Base-by-base conservation (phyloP, 2,113 vertebrate genomes). In the Aspiorhynchus laticeps region DNA sequence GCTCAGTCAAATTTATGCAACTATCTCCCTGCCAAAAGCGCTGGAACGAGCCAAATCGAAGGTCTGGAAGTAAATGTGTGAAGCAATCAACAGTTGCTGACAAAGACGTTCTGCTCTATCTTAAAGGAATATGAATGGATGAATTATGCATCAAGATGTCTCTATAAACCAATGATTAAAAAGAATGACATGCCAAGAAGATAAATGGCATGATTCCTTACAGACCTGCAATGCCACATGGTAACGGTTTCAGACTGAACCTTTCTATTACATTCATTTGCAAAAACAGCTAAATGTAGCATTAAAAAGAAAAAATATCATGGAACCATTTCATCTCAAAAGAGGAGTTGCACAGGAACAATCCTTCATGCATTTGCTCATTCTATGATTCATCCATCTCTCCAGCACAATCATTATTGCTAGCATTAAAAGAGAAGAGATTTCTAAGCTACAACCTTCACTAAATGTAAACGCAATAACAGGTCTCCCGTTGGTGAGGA, bases 81-180 rank as follows among this genome's bases (percentile, higher is more conserved):
- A 65, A 83, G 79, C 28, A 65, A 83, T 89, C 80, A 89, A 85
- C 59, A 80, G 71, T 69, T 76, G 89, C 89, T 88, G 89, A 90
- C 84, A 28, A 87, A 43, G 84, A 51, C 24, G 4, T 84, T 88
- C 56, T 82, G 26, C 21, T 76, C 46, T 21, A 46, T 84, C 89
- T 84, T 75, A 28, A 67, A 76, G 56, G 38, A 56, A 67, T 65
- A 83, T 28, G 63, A 81, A 78, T 61, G n/a, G 53, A 78, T 80
- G 56, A 77, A 77, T 84, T 65, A 84, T 51, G 74, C 43, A 63
- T 67, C 74, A 84, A 80, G 24, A 78, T 61, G 82, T 31, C 43
- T 65, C 61, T 46, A 75, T 48, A 75, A 83, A 51, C 48, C 46
- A 15, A 73, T 85, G 15, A 85, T 79, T 86, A 75, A 73, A 78